Evolutionary conservation across 2,888 invertebrate genomes (phyloP), one percentile per base, ranked within the genome.

Genomic region (Polylopha cassiicola): DNA sequence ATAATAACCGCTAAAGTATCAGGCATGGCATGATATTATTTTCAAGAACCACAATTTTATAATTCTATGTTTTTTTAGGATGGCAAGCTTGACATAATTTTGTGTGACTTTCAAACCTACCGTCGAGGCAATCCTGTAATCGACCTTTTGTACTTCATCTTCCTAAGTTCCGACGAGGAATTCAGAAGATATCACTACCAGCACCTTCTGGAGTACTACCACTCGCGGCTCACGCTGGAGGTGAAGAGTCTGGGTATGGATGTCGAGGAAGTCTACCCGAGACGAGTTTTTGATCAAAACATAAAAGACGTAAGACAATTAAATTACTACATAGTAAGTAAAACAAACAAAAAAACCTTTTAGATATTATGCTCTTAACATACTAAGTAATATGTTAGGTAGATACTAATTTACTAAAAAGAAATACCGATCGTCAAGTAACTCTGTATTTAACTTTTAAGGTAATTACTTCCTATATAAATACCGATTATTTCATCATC

Each of bases 101-200:
- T 39, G 1, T 26, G 42, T 9, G 44, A 47, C 27, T 47, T 28
- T 20, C 47, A 47, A 16, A 44, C 34, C 1, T 3, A 39, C 5
- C 13, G 13, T 3, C 3, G 24, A 8, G 44, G 36, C 8, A 42
- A 31, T 20, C 47, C 47, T 4, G 10, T 38, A 3, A 6, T 7
- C 16, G 44, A 47, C 17, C 29, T 47, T 3, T 15, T 44, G 9
- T 39, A 44, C 20, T 43, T 47, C 27, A 39, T 47, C 21, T 44
- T 33, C 37, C 20, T 18, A 22, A 42, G 42, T 21, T 42, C 44
- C 1, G 44, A 47, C 18, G 47, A 17, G n/a, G 24, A 47, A 14
- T 44, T 47, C 27, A 23, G 44, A 4, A 23, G 26, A n/a, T 14
- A 18, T 1, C 42, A 47, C 13, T 42, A 38, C 14, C 9, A 39